phyloP scores from a whole-genome alignment of 2,113 vertebrate genomes.

The Phoxinus phoxinus region DNA sequence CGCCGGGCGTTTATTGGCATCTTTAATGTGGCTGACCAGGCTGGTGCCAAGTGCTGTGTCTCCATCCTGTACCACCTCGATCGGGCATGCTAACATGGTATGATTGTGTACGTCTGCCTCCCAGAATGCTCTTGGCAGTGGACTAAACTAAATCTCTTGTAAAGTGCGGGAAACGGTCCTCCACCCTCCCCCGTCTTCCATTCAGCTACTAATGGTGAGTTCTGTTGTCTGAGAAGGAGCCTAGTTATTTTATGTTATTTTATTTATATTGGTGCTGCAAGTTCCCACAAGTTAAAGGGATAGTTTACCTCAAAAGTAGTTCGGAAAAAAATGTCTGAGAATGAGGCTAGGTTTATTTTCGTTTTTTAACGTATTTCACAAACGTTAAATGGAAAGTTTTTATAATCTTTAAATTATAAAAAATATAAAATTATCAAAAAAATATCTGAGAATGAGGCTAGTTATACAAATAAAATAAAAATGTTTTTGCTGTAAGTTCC shows the following conservation, averaged over 20 bases:
- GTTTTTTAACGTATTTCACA: too few species aligned
- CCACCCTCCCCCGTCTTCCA: not conserved
- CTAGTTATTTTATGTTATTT: not conserved
- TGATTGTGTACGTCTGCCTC: constrained; percentile 6
- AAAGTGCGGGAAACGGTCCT: constrained; percentile 4
- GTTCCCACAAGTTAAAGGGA: not conserved
- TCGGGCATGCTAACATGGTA: constrained; percentile 32
- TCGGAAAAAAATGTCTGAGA: not conserved
- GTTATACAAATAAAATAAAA: too few species aligned
- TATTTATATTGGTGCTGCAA: not conserved
- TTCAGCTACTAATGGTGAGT: constrained; percentile 19
- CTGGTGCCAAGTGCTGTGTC: constrained; percentile 39
- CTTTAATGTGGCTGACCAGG: constrained; percentile 40
- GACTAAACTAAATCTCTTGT: constrained; percentile 22
- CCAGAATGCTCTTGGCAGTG: constrained; percentile 25
- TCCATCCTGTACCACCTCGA: constrained; percentile 47
- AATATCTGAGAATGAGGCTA: too few species aligned
- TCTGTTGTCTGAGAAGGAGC: constrained; percentile 17
- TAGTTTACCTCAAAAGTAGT: not conserved
- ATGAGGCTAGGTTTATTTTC: not conserved
- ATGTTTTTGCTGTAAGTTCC: not conserved
- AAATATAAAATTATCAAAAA: too few species aligned
- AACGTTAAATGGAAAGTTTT: too few species aligned
- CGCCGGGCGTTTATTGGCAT: constrained; percentile 49
- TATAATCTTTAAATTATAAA: not conserved